Conservation (phyloP, 2,797 vertebrate genomes). For the Falco cherrug region DNA sequence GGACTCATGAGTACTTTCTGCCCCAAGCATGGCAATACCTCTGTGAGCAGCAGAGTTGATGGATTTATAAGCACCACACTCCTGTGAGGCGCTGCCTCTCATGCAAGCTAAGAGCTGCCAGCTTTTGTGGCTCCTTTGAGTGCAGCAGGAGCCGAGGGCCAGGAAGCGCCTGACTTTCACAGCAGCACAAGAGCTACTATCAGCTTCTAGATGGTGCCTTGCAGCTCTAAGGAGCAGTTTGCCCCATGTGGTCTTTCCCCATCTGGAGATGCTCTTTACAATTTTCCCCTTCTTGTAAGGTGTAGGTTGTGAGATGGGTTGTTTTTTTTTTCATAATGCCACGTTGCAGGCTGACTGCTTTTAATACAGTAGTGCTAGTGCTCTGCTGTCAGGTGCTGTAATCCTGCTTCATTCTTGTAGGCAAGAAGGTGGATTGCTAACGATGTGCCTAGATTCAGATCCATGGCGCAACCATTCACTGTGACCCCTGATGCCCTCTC, state of each 20-base stretch:
- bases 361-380: neutral
- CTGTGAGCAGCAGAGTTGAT: accelerated
- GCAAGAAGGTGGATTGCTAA: neutral
- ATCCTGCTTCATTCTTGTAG: neutral
- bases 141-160: neutral
- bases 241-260: neutral
- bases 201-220: neutral
- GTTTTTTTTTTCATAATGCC: neutral
- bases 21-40: no score
- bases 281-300: neutral
- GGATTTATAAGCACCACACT: neutral
- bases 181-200: neutral
- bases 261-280: neutral
- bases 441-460: neutral
- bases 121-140: neutral
- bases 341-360: neutral
- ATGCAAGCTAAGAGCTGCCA: neutral
- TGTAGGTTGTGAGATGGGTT: neutral
- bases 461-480: neutral
- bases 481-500: neutral
- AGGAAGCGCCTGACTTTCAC: neutral
- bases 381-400: neutral
- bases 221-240: neutral
- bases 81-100: neutral
- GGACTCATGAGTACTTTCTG: neutral